Base-by-base conservation (phyloP, 2,113 vertebrate genomes). In the Falco punctatus region DNA sequence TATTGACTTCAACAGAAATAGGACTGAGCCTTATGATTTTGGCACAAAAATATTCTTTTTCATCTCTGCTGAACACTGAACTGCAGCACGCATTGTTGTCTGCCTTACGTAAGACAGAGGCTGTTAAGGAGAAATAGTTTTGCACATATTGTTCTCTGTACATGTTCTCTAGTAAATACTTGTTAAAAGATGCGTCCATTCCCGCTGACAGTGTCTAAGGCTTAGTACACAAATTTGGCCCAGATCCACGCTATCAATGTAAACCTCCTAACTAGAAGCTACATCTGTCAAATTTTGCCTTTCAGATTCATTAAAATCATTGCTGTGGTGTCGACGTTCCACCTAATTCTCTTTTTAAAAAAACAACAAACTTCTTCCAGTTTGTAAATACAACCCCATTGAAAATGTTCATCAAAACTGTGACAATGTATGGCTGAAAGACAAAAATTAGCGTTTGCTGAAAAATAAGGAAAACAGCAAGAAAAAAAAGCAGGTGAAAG, bases 121-220 rank as follows among this genome's bases (percentile, higher is more conserved):
- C 73, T 59, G 67, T 4, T 46, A 52, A 33, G 81, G 40, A 80
- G 88, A 49, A 62, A n/a, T 5, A 54, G 35, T 58, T 86, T 69
- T 86, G 94, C 71, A 90, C 89, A 24, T 52, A 51, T 77, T 94
- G 96, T 91, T 92, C 96, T 84, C 82, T 92, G 96, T 18, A 92
- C 79, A 55, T 44, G 72, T 94, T 92, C 96, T 93, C 40, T 46
- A 40, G 62, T 15, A 57, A 90, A 85, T 70, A 46, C 49, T 92
- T 88, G 51, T 33, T 13, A 13, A 13, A 49, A 61, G 86, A 19
- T 91, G 81, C 88, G 24, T 52, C 91, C 61, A 46, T 48, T 74
- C 80, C 92, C 67, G 88, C 92, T 88, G 92, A n/a, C 86, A 71
- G 75, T 3, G 28, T 32, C 64, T 32, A 7, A 64, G 67, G 55